Evolutionary conservation across 1,140 invertebrate species (phyloP).

Genomic region (Caenorhabditis elegans): DNA sequence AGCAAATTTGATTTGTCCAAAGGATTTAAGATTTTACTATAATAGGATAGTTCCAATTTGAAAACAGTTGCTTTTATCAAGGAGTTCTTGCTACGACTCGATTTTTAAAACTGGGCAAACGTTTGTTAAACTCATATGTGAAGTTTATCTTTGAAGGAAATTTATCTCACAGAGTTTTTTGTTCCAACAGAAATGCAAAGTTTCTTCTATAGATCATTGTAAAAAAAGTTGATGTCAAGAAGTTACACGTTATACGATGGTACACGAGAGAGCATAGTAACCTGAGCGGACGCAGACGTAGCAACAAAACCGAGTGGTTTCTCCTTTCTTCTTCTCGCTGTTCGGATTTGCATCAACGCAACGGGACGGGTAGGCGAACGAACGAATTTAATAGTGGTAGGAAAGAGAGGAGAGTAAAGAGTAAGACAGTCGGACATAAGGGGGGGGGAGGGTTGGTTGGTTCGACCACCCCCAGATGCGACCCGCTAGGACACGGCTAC

Average conservation of each 20-base stretch:
- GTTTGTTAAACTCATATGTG: too few relatives aligned
- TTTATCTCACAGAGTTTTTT: too few relatives aligned
- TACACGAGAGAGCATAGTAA: not conserved
- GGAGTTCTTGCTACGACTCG: too few relatives aligned
- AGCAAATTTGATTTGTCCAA: too few relatives aligned
- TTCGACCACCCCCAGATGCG: slow-evolving; percentile 18
- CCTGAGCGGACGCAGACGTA: not conserved
- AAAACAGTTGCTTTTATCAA: too few relatives aligned
- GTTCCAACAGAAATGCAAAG: too few relatives aligned
- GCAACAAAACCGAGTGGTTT: not conserved
- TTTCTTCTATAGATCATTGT: too few relatives aligned
- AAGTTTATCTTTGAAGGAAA: too few relatives aligned
- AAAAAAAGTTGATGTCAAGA: too few relatives aligned
- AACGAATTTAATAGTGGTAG: not conserved
- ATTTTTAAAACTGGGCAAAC: too few relatives aligned
- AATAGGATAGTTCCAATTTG: too few relatives aligned
- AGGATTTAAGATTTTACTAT: too few relatives aligned
- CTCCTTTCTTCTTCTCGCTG: not conserved
- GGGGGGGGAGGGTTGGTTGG: not conserved
- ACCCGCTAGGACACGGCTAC: slow-evolving; percentile 10
- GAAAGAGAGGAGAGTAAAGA: slow-evolving; percentile 1
- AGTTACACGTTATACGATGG: not conserved
- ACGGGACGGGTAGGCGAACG: not conserved
- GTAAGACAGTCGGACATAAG: not conserved
- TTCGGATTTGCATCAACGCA: slow-evolving; percentile 24